Conservation (phyloP, 2,888 invertebrate species). For the Dicranocentrus wangi region DNA sequence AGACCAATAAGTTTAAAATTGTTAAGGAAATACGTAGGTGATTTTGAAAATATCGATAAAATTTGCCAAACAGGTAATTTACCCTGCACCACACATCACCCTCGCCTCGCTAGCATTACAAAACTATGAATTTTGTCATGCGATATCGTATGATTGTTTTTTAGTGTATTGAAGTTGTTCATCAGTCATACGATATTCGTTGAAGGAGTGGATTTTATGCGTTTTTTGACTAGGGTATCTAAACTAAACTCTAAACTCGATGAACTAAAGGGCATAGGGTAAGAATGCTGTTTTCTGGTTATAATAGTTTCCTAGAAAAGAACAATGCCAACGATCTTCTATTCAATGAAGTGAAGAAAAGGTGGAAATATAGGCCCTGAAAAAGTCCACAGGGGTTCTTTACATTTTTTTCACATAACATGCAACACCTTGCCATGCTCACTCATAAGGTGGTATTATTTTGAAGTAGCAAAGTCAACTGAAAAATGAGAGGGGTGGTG, state of each 20-base stretch:
- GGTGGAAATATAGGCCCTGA: constrained; percentile 9
- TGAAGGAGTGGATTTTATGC: not conserved
- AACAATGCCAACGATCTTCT: constrained; percentile 30
- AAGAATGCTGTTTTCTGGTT: constrained; percentile 15
- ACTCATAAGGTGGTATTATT: not conserved
- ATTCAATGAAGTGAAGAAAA: constrained; percentile 26
- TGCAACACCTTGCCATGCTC: not conserved
- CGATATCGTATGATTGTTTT: no score
- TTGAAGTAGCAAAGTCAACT: constrained; percentile 8
- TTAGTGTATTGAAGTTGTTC: no score
- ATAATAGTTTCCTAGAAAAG: constrained; percentile 30
- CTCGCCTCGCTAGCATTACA: not conserved
- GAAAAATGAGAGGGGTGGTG: not conserved
- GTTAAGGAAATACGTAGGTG: not conserved
- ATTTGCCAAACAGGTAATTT: constrained; percentile 1
- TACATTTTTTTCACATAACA: not conserved
- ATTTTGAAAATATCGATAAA: not conserved
- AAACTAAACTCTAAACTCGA: no score
- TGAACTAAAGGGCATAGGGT: constrained; percentile 1
- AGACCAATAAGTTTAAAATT: not conserved
- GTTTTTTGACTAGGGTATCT: not conserved
- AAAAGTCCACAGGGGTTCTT: constrained; percentile 50
- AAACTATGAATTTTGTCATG: constrained; percentile 11
- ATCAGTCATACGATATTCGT: not conserved
- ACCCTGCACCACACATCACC: not conserved